Evolutionary conservation across 2,888 invertebrate species (phyloP), one percentile per base, ranked within the genome.

Genomic region (Glyphotaelius pellucidus): DNA sequence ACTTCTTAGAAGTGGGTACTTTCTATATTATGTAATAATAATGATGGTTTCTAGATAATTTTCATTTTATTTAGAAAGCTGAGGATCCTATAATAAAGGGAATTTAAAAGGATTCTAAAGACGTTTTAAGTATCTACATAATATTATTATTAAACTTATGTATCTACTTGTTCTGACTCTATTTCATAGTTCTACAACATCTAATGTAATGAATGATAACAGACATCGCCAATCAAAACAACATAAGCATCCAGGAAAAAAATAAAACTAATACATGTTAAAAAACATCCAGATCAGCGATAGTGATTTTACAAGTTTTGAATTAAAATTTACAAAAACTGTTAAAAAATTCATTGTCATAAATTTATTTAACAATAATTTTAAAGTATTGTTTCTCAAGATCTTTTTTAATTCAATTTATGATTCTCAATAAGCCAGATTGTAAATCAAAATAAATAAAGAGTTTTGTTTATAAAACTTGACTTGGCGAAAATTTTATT

Each of bases 401-500:
- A n/a, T 7, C 5, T 25, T 25, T 9, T 67, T 14, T 67, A n/a
- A 25, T 67, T 67, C 67, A 67, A 67, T n/a, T 25, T 7, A 67
- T n/a, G 67, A 25, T 67, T 67, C 25, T 67, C 25, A 67, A 67
- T 67, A 67, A 67, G 67, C 42, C 47, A 86, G 31, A 86, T 86
- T 84, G 84, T 30, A 86, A 47, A 52, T 86, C 52, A 86, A 52
- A 86, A 47, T 5, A 30, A 86, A 86, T 4, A 86, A n/a, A 47
- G 19, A 9, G 30, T 86, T 47, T 86, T 86, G 52, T 86, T 32
- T 32, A 3, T 32, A 86, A 42, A 35, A 88, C n/a, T n/a, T 88
- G 52, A 88, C 88, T 88, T 81, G 30, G 88, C 15, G 79, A 88
- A 88, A 88, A 88, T 32, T 86, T 88, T 67, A 67, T 52, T 88